phyloP scores from a whole-genome alignment of 1,140 invertebrate genomes.

The Belonocnema kinseyi region DNA sequence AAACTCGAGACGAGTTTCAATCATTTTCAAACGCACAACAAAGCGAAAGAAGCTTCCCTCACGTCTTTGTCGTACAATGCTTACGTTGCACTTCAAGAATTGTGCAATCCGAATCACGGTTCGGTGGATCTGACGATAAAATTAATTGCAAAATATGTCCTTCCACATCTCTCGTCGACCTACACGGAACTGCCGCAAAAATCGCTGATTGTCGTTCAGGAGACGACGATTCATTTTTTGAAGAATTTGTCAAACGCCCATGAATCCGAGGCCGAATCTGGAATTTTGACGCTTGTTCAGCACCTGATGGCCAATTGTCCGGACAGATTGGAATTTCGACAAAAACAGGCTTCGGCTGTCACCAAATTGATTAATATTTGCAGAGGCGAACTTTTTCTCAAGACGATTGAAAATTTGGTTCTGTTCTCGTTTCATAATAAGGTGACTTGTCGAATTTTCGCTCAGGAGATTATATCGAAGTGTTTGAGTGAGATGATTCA shows the following conservation, averaged over 20 bases:
- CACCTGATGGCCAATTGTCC: constrained; percentile 78
- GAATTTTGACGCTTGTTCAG: constrained; percentile 76
- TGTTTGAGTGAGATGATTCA: constrained; percentile 66
- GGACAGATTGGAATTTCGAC: constrained; percentile 78
- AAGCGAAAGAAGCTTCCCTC: constrained; percentile 50
- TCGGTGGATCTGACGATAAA: constrained; percentile 68
- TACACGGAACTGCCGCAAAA: constrained; percentile 69
- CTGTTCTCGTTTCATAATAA: constrained; percentile 75
- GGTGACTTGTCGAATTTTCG: constrained; percentile 75
- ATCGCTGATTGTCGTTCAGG: constrained; percentile 68
- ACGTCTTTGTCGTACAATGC: constrained; percentile 72
- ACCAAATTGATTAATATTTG: constrained; percentile 74
- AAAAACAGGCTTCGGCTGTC: constrained; percentile 75
- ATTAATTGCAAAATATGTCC: constrained; percentile 74
- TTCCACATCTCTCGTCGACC: constrained; percentile 72
- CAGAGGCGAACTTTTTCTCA: constrained; percentile 60
- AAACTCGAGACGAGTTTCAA: constrained; percentile 69
- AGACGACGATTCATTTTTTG: constrained; percentile 76
- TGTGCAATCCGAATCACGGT: constrained; percentile 76
- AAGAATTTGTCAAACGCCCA: constrained; percentile 70
- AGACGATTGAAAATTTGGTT: constrained; percentile 75
- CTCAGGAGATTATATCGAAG: constrained; percentile 77
- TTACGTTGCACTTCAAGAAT: constrained; percentile 70
- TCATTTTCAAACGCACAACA: constrained; percentile 53
- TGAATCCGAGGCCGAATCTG: constrained; percentile 65